Conservation (phyloP, 2,797 vertebrate species). For the Sebastes itinus region DNA sequence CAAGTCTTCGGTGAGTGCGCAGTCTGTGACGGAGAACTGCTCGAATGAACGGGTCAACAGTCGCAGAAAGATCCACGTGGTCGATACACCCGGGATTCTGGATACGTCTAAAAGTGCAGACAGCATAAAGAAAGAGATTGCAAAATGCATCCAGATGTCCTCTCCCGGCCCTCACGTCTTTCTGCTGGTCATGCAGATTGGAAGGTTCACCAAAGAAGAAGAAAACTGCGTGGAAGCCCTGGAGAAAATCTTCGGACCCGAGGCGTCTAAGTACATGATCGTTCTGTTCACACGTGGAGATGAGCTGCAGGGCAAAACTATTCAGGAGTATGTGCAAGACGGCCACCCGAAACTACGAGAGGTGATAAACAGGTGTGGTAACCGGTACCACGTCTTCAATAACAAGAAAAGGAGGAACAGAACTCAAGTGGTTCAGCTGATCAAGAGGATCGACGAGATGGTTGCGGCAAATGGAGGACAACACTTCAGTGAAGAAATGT, state of each 20-base stretch:
- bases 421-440: conserved; percentile 31
- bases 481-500: conserved; percentile 10
- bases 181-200: conserved; percentile 45
- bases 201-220: conserved; percentile 54
- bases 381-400: conserved; percentile 46
- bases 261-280: conserved; percentile 34
- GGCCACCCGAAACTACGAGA: conserved; percentile 43
- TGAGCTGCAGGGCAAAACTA: background rate
- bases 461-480: conserved; percentile 34
- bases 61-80: conserved; percentile 8
- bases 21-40: conserved; percentile 35
- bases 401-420: conserved; percentile 14
- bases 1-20: background rate
- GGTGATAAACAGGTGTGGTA: conserved; percentile 19
- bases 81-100: conserved; percentile 47
- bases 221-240: conserved; percentile 35
- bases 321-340: background rate
- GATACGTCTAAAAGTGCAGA: conserved; percentile 33
- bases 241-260: conserved; percentile 35
- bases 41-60: background rate
- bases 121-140: conserved; percentile 26
- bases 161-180: conserved; percentile 44
- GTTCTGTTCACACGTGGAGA: conserved; percentile 46
- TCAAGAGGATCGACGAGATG: conserved; percentile 37
- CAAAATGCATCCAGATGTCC: conserved; percentile 47